phyloP scores from a whole-genome alignment of 2,888 invertebrate species.

The Diabrotica balteata region DNA sequence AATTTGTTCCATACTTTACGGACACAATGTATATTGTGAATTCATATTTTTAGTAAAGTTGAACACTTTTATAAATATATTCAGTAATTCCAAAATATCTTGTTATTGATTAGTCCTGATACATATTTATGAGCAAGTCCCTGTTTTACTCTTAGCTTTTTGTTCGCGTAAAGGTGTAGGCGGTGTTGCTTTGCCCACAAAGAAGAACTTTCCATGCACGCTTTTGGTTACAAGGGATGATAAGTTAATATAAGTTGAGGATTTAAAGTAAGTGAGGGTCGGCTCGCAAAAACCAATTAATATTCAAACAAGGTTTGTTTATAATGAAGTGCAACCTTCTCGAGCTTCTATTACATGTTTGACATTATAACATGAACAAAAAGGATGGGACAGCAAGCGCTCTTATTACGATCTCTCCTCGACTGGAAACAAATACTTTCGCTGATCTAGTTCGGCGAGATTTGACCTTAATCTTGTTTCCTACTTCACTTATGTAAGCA shows the following conservation, averaged over 20 bases:
- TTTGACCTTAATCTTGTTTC: conserved; percentile 7
- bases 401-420: background rate
- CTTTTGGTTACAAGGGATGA: conserved; percentile 1
- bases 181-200: background rate
- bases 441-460: background rate
- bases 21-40: too few relatives aligned
- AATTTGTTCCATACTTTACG: too few relatives aligned
- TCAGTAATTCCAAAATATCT: too few relatives aligned
- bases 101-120: too few relatives aligned
- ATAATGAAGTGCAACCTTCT: conserved; percentile 12
- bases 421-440: background rate
- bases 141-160: too few relatives aligned
- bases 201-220: background rate
- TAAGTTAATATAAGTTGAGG: conserved; percentile 3
- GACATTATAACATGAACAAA: background rate
- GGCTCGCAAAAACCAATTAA: conserved; percentile 20
- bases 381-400: background rate
- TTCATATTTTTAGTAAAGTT: too few relatives aligned
- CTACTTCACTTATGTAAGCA: background rate
- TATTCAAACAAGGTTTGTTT: conserved; percentile 15
- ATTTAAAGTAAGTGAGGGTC: background rate
- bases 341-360: conserved; percentile 1
- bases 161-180: too few relatives aligned
- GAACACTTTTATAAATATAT: too few relatives aligned
- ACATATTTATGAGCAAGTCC: too few relatives aligned